A percentile compares a stretch with the other conserved stretches of the same genome.
Evolutionary conservation across 2,797 vertebrate species (phyloP).

Genomic region (Periophthalmus magnuspinnatus): DNA sequence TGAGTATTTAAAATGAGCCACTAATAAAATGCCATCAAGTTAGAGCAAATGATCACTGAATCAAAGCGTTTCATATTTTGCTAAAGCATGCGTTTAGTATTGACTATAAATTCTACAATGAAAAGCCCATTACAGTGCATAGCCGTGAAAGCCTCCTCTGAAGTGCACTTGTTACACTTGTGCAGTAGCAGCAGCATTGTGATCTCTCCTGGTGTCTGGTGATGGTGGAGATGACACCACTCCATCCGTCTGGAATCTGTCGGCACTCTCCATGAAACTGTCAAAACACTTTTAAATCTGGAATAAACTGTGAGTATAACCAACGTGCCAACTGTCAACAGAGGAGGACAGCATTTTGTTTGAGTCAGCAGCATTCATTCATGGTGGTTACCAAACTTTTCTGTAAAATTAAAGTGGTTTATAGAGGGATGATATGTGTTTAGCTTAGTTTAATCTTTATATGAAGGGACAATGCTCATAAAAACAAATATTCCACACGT

Average conservation of each 20-base stretch:
- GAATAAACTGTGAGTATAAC: slow-evolving; percentile 36
- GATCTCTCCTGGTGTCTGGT: not conserved
- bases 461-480: too few species aligned
- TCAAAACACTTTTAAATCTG: slow-evolving; percentile 53
- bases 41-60: not conserved
- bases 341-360: slow-evolving; percentile 29
- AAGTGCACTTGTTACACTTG: not conserved
- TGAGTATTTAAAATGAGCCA: not conserved
- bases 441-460: too few species aligned
- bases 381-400: slow-evolving; percentile 2
- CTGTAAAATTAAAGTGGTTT: too few species aligned
- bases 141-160: not conserved
- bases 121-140: not conserved
- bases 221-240: slow-evolving; percentile 43
- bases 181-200: not conserved
- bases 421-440: too few species aligned
- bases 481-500: too few species aligned
- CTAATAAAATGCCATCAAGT: not conserved
- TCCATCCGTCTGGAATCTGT: slow-evolving; percentile 39
- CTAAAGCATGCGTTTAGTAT: not conserved
- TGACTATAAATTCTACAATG: not conserved
- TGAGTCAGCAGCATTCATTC: slow-evolving; percentile 34
- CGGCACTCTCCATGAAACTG: slow-evolving; percentile 45
- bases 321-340: slow-evolving; percentile 24
- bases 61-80: not conserved